These are phyloP conservation scores for Drosophila melanosoma DNA, from an alignment of 2,888 invertebrate species.

Conservation along the genomic window DNA sequence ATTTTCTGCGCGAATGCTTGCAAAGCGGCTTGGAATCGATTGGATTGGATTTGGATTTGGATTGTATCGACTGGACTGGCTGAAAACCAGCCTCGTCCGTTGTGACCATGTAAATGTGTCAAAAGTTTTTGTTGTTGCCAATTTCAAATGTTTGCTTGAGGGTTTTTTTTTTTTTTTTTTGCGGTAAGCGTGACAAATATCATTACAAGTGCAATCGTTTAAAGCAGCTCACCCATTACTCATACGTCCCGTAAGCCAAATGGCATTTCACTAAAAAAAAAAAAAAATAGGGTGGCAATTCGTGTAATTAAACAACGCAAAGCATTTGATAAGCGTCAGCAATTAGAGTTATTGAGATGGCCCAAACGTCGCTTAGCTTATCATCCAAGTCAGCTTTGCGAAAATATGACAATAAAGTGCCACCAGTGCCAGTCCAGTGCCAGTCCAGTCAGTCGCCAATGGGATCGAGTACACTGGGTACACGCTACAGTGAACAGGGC, in stretches of 20 bases:
- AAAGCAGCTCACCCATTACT: slow-evolving; percentile 40
- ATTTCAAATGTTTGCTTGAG: slow-evolving; percentile 3
- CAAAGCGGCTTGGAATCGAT: slow-evolving; percentile 28
- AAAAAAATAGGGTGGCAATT: slow-evolving; percentile 52
- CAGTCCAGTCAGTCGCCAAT: not conserved
- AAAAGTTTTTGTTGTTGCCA: slow-evolving; percentile 34
- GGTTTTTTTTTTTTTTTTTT: slow-evolving; percentile 2
- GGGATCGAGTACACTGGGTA: slow-evolving; percentile 14
- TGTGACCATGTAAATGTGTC: slow-evolving; percentile 61
- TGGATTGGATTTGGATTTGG: slow-evolving; percentile 8
- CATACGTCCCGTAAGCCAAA: slow-evolving; percentile 44
- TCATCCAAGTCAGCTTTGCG: slow-evolving; percentile 47
- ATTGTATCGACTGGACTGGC: slow-evolving; percentile 22
- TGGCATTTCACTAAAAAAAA: slow-evolving; percentile 34
- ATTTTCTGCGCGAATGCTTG: slow-evolving; percentile 67
- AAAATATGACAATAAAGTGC: slow-evolving; percentile 59
- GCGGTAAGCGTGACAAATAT: slow-evolving; percentile 57
- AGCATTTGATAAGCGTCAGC: slow-evolving; percentile 65
- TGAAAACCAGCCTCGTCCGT: not conserved
- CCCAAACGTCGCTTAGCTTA: slow-evolving; percentile 56
- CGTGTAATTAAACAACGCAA: slow-evolving; percentile 64
- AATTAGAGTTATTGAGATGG: slow-evolving; percentile 71
- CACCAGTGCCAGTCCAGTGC: not conserved
- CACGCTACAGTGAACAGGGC: slow-evolving; percentile 34
- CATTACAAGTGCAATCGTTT: slow-evolving; percentile 44